Conservation (phyloP, 2,113 vertebrate genomes). For the Datnioides undecimradiatus region DNA sequence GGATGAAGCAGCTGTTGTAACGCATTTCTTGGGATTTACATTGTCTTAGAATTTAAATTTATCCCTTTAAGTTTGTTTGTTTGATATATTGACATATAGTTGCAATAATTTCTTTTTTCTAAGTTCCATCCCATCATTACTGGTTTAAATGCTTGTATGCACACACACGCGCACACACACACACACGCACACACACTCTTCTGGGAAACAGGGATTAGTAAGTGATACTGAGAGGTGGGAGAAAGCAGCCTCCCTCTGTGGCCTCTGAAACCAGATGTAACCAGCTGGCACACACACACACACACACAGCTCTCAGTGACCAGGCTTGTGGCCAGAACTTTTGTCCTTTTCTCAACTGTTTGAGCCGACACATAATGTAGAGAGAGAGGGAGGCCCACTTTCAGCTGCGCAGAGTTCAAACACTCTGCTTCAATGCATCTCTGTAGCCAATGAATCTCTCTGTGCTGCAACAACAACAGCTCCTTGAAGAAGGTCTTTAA, state of each 20-base stretch:
- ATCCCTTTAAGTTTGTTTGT: neutral
- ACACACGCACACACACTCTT: slow-evolving; percentile 35
- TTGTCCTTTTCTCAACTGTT: slow-evolving; percentile 74
- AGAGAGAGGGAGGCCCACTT: slow-evolving; percentile 34
- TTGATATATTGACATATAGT: neutral
- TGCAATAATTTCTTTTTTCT: neutral
- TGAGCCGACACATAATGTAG: slow-evolving; percentile 58
- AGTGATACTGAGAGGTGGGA: slow-evolving; percentile 73
- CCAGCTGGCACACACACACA: slow-evolving; percentile 62
- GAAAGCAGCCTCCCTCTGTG: slow-evolving; percentile 60
- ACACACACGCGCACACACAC: slow-evolving; percentile 39
- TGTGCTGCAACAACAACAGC: slow-evolving; percentile 7
- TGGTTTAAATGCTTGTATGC: neutral
- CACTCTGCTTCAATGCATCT: slow-evolving; percentile 32
- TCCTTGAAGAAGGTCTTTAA: slow-evolving; percentile 35
- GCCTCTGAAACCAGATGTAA: slow-evolving; percentile 80
- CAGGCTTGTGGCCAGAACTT: slow-evolving; percentile 73
- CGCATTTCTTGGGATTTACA: neutral
- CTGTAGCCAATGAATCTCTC: slow-evolving; percentile 23
- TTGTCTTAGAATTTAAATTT: neutral
- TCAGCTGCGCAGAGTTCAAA: slow-evolving; percentile 53
- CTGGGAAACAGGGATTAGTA: slow-evolving; percentile 74
- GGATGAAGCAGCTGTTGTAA: neutral
- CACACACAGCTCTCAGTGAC: slow-evolving; percentile 42
- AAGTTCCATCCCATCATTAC: neutral